phyloP scores from a whole-genome alignment of 2,113 vertebrate genomes.

The Datnioides undecimradiatus region DNA sequence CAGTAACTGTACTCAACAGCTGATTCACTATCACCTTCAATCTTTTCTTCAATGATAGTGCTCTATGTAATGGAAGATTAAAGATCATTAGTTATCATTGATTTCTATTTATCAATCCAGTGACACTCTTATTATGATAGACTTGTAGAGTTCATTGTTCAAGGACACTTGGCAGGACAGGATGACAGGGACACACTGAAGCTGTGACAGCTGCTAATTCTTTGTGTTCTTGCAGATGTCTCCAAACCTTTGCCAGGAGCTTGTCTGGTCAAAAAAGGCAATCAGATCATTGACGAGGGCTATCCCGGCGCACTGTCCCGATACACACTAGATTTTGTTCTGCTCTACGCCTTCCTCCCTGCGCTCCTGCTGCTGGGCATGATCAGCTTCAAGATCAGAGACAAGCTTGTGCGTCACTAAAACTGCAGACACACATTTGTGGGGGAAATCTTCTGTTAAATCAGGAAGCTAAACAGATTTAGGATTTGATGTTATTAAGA shows the following conservation, averaged over 20 bases:
- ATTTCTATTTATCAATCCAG: background rate
- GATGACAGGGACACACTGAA: background rate
- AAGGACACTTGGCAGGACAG: conserved; percentile 11
- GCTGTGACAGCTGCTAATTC: background rate
- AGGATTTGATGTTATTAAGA: background rate
- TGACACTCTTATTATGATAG: background rate
- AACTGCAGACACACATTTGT: background rate
- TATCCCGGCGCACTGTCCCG: conserved; percentile 87
- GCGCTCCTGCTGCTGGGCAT: conserved; percentile 86
- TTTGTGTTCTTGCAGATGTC: conserved; percentile 54
- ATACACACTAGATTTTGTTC: conserved; percentile 88
- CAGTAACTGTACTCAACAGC: background rate
- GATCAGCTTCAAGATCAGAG: conserved; percentile 91
- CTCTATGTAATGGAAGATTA: background rate
- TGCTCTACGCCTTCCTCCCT: conserved; percentile 93
- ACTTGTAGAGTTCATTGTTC: conserved; percentile 7
- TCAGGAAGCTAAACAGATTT: background rate
- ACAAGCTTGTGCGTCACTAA: conserved; percentile 84
- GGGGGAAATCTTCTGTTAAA: background rate
- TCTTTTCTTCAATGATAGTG: background rate
- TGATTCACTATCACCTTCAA: background rate
- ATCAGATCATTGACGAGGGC: conserved; percentile 86
- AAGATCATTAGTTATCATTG: background rate
- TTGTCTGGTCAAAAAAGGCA: conserved; percentile 85
- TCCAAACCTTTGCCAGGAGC: conserved; percentile 56